Evolutionary conservation across 1,140 invertebrate genomes (phyloP), one percentile per base, ranked within the genome.

Genomic region (Pseudachorutes palmiensis): DNA sequence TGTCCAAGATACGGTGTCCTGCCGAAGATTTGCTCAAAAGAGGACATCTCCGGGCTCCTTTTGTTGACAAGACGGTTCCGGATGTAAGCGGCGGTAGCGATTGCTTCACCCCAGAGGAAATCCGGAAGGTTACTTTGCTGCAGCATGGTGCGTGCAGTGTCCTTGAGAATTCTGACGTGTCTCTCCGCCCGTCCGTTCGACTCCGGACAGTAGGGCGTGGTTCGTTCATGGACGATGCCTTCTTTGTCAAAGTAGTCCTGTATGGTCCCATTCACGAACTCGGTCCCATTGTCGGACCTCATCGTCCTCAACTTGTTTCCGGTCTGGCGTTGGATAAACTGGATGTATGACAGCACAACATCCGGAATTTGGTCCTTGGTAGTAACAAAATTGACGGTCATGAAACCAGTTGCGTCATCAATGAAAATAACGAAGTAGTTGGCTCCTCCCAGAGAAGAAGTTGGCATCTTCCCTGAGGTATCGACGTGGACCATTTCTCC

Each of bases 261-360:
- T 48, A 79, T 69, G 2, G 60, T 62, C 26, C 74, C 71, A 62
- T 74, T 79, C 0, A 73, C 29, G 71, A 78, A 80, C 69, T 81
- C 80, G 19, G 29, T 74, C 2, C 79, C 80, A 73, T 81, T 81
- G 60, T 81, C 80, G 55, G 72, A 74, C 58, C 76, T 76, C 1
- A 80, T 33, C 30, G 24, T 65, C 64, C 75, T 76, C 57, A 79
- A 75, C 61, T 68, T 68, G 16, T 45, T 63, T 62, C 71, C 65
- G 26, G 72, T 70, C 72, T 80, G 75, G 59, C 75, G 78, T 64
- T 79, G 72, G 5, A 77, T 49, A 24, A 57, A 65, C 19, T 29
- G 12, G 14, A 65, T 32, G 24, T 31, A 32, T 14, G 5, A 12
- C 19, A n/a, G 14, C 1, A 65, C 30, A 2, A 5, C 3, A 5